Conservation (phyloP, 2,888 invertebrate genomes). For the Standfussiana lucernea region DNA sequence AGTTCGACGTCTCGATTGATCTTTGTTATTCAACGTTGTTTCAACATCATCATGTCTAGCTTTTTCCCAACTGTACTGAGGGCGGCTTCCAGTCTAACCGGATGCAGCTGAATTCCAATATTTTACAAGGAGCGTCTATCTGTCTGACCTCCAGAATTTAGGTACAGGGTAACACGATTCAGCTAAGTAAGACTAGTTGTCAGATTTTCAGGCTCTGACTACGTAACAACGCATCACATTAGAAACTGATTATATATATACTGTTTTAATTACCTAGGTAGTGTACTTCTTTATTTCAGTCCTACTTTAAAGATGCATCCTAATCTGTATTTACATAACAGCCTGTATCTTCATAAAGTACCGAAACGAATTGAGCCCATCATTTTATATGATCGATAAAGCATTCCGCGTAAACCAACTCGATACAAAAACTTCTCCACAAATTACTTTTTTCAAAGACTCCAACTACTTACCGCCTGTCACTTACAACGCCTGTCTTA, state of each 20-base stretch:
- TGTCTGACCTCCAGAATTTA: too few relatives aligned
- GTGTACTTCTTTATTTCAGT: too few relatives aligned
- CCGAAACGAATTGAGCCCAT: neutral
- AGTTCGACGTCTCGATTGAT: neutral
- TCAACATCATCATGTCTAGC: neutral
- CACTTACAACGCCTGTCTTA: slow-evolving; percentile 47
- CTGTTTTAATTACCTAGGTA: too few relatives aligned
- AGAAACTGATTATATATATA: too few relatives aligned
- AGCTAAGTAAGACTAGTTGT: too few relatives aligned
- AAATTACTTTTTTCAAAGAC: neutral
- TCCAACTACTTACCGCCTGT: slow-evolving; percentile 32
- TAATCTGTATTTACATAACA: too few relatives aligned
- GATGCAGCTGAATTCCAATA: neutral
- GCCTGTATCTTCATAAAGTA: too few relatives aligned
- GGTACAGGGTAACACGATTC: too few relatives aligned
- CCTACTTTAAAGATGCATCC: neutral
- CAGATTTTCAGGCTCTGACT: too few relatives aligned
- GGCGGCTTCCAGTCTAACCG: neutral
- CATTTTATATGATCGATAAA: neutral
- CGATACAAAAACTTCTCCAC: neutral
- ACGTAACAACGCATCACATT: too few relatives aligned
- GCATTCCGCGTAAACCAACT: neutral
- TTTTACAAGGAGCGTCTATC: neutral
- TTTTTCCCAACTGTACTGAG: neutral
- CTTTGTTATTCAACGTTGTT: neutral